phyloP scores from a whole-genome alignment of 35 echinoderm and acorn worm genomes.

The Hemicentrotus pulcherrimus region DNA sequence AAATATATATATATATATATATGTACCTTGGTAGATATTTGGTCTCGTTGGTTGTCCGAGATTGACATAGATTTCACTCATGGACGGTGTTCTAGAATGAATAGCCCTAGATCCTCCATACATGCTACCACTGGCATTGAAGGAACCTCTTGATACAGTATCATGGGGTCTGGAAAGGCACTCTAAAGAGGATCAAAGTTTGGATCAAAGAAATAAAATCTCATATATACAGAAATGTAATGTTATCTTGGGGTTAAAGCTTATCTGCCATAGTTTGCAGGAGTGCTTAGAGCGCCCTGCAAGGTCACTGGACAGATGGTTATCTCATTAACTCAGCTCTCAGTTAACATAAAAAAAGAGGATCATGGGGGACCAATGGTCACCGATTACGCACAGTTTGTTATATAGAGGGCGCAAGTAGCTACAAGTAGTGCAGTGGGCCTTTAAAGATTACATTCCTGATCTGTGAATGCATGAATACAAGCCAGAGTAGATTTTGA shows the following conservation, averaged over 20 bases:
- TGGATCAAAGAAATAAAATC: neutral
- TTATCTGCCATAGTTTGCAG: too few relatives aligned
- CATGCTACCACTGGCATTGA: neutral
- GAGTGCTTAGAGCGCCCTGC: too few relatives aligned
- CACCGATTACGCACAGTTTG: too few relatives aligned
- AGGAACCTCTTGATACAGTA: neutral
- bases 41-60: conserved; percentile 8
- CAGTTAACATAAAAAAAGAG: too few relatives aligned
- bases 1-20: neutral
- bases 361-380: too few relatives aligned
- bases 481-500: too few relatives aligned
- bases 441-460: too few relatives aligned
- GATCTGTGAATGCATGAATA: too few relatives aligned
- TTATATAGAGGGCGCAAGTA: too few relatives aligned
- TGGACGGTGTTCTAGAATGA: neutral
- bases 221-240: neutral
- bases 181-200: neutral
- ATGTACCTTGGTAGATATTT: conserved; percentile 24
- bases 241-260: neutral
- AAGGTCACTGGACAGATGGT: too few relatives aligned
- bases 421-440: too few relatives aligned
- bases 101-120: neutral
- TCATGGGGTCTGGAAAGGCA: neutral
- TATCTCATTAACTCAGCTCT: too few relatives aligned
- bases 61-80: conserved; percentile 7